Percentiles rank a stretch among this genome's conserved stretches.
These are phyloP conservation scores for Oscheius sp. DNA, from an alignment of 2,888 invertebrate species.

Conservation along the genomic window DNA sequence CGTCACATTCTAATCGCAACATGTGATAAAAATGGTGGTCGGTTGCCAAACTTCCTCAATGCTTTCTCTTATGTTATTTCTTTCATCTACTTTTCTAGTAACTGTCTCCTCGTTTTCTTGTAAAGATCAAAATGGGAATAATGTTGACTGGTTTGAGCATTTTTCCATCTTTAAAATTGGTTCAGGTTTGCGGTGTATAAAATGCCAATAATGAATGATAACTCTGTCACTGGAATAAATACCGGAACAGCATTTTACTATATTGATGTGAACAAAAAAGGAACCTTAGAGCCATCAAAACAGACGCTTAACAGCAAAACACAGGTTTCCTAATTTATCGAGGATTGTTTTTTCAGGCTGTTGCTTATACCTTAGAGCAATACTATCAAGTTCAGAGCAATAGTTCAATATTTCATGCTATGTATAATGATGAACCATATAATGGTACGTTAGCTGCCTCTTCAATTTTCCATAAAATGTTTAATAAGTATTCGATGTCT, in stretches of 20 bases:
- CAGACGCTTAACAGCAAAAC: constrained; percentile 48
- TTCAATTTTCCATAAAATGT: too few species aligned
- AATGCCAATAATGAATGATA: constrained; percentile 57
- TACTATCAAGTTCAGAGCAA: constrained; percentile 54
- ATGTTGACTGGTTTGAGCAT: constrained; percentile 66
- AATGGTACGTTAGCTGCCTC: not conserved
- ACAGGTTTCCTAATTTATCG: constrained; percentile 36
- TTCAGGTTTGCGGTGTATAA: constrained; percentile 61
- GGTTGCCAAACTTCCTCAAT: too few species aligned
- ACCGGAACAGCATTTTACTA: constrained; percentile 60
- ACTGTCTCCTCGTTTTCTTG: constrained; percentile 50
- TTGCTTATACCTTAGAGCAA: constrained; percentile 62
- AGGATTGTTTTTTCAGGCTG: constrained; percentile 44
- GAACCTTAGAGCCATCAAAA: constrained; percentile 46
- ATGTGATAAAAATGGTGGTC: too few species aligned
- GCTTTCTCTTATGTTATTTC: too few species aligned
- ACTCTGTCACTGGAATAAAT: constrained; percentile 48
- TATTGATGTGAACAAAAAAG: constrained; percentile 56
- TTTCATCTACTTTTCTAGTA: not conserved
- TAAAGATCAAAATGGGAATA: constrained; percentile 58
- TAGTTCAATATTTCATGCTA: constrained; percentile 62
- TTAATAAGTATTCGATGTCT: too few species aligned
- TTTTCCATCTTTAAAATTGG: too few species aligned
- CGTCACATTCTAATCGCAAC: too few species aligned
- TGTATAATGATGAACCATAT: constrained; percentile 84